Conservation (phyloP, 2,888 invertebrate species). For the Amblyteles armatorius region DNA sequence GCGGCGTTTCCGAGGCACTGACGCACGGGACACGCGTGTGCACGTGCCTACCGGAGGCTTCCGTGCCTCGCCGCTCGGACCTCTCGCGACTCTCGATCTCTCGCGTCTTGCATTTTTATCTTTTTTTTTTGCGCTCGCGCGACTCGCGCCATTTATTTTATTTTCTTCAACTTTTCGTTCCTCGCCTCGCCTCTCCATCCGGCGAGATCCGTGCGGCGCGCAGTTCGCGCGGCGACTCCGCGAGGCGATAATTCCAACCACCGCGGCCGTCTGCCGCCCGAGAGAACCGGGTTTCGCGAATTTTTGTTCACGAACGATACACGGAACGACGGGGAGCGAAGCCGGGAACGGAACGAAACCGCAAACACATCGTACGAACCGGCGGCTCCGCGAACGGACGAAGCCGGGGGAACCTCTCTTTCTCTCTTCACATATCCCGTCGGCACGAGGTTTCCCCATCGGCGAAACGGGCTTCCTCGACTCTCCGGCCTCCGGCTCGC, state of each 20-base stretch:
- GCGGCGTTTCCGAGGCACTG: slow-evolving; percentile 71
- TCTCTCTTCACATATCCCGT: slow-evolving; percentile 34
- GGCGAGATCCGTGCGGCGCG: slow-evolving; percentile 15
- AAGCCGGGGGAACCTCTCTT: slow-evolving; percentile 6
- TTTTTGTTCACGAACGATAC: slow-evolving; percentile 5
- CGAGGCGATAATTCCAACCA: slow-evolving; percentile 22
- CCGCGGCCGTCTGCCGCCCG: background rate
- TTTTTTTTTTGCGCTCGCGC: slow-evolving; percentile 25
- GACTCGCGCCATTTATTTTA: slow-evolving; percentile 34
- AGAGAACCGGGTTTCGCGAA: background rate
- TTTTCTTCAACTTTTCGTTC: slow-evolving; percentile 13
- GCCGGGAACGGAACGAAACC: slow-evolving; percentile 44
- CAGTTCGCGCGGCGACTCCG: slow-evolving; percentile 2
- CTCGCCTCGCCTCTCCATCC: background rate
- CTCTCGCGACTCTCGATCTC: background rate
- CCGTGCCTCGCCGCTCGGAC: background rate
- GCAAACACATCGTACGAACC: slow-evolving; percentile 10
- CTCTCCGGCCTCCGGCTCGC: slow-evolving; percentile 17
- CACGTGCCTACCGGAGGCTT: slow-evolving; percentile 64
- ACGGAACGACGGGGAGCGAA: slow-evolving; percentile 21
- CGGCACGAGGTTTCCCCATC: slow-evolving; percentile 56
- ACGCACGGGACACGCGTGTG: slow-evolving; percentile 73
- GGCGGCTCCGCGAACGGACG: background rate
- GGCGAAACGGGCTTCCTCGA: slow-evolving; percentile 47
- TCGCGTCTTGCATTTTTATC: slow-evolving; percentile 44